These are phyloP conservation scores for Gryllus longicercus DNA, from an alignment of 2,888 invertebrate genomes.

Conservation along the genomic window DNA sequence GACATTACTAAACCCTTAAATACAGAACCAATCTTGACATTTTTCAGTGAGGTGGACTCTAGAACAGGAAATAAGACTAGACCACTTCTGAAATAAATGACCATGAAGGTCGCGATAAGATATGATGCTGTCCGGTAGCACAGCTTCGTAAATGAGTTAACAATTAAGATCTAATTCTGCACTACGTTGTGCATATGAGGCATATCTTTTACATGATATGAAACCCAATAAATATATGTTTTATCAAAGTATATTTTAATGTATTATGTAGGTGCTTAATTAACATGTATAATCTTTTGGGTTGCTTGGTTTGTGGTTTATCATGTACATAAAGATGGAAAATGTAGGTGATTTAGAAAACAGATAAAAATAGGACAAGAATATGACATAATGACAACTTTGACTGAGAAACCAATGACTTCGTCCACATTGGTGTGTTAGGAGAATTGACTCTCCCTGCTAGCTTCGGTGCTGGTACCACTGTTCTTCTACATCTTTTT, in stretches of 20 bases:
- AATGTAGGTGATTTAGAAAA: background rate
- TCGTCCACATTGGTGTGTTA: no score
- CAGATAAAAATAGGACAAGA: no score
- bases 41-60: background rate
- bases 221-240: background rate
- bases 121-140: conserved; percentile 4
- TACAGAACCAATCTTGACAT: background rate
- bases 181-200: background rate
- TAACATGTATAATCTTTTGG: background rate
- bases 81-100: background rate
- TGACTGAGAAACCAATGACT: no score
- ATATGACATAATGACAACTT: no score
- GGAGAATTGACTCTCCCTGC: no score
- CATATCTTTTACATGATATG: background rate
- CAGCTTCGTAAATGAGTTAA: background rate
- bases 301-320: background rate
- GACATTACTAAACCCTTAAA: conserved; percentile 48
- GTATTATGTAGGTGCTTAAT: background rate
- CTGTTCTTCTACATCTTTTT: no score
- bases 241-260: background rate
- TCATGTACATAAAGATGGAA: background rate
- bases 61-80: background rate
- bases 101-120: background rate
- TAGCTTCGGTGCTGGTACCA: no score
- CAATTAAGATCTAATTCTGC: background rate